Evolutionary conservation across 2,797 vertebrate genomes (phyloP).

Genomic region (Psittacula derbiana): DNA sequence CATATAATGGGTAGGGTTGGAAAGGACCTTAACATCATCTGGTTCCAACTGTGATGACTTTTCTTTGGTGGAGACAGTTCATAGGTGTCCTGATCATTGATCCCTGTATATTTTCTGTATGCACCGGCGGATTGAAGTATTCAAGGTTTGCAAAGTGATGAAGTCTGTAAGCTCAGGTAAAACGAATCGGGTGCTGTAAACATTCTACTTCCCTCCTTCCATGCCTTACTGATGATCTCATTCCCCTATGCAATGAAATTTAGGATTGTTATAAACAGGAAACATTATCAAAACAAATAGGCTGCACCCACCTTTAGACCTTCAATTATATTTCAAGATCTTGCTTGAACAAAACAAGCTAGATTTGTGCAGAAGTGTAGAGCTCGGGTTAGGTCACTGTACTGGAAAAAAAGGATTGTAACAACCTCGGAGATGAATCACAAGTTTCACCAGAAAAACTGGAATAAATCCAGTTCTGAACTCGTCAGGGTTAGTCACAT

Average conservation of each 20-base stretch:
- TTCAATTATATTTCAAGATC: slow-evolving; percentile 31
- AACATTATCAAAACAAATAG: slow-evolving; percentile 43
- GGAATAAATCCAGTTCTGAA: not conserved
- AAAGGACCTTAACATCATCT: not conserved
- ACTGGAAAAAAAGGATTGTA: not conserved
- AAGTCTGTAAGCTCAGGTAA: not conserved
- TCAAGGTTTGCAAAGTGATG: not conserved
- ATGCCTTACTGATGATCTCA: slow-evolving; percentile 12
- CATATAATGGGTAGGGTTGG: not conserved
- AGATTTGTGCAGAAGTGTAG: not conserved
- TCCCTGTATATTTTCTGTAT: not conserved
- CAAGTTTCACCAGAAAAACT: not conserved
- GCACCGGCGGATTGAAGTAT: not conserved
- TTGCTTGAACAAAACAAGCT: not conserved
- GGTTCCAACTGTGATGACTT: not conserved
- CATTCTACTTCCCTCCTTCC: not conserved
- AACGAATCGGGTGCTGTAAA: not conserved
- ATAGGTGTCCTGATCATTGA: not conserved
- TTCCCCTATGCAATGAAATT: slow-evolving; percentile 6
- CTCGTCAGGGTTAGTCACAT: not conserved
- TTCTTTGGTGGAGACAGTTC: not conserved
- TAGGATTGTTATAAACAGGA: slow-evolving; percentile 59
- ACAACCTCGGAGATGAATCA: not conserved
- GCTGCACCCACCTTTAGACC: not conserved
- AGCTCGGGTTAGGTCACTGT: not conserved